phyloP scores from a whole-genome alignment of 2,113 vertebrate genomes.

The Polypterus senegalus region DNA sequence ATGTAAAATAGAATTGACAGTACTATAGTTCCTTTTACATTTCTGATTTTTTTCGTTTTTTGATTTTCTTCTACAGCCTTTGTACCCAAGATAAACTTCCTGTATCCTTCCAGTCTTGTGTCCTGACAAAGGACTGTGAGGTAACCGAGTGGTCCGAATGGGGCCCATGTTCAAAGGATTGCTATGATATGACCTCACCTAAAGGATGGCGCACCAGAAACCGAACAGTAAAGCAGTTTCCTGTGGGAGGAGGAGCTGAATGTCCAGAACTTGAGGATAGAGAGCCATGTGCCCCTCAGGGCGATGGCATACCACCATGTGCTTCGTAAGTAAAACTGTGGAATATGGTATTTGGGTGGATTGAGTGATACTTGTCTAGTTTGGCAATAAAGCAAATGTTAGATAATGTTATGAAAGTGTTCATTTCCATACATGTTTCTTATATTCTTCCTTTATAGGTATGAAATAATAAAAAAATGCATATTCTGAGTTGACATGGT shows the following conservation, averaged over 20 bases:
- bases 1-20: too few relatives aligned
- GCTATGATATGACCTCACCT: constrained; percentile 49
- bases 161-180: constrained; percentile 74
- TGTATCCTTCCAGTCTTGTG: constrained; percentile 78
- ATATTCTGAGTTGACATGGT: too few relatives aligned
- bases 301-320: constrained; percentile 59
- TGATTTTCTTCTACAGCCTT: constrained; percentile 48
- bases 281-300: constrained; percentile 59
- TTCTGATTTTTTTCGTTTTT: background rate
- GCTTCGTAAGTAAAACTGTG: constrained; percentile 59
- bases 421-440: too few relatives aligned
- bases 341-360: too few relatives aligned
- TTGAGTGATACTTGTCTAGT: too few relatives aligned
- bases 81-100: constrained; percentile 74
- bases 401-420: too few relatives aligned
- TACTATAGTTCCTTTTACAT: background rate
- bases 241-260: constrained; percentile 54
- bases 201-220: constrained; percentile 55
- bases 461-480: too few relatives aligned
- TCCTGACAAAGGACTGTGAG: constrained; percentile 75
- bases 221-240: constrained; percentile 64
- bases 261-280: constrained; percentile 68
- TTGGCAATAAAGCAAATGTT: too few relatives aligned
- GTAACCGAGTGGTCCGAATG: constrained; percentile 76
- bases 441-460: too few relatives aligned